Percentiles rank a stretch among this genome's conserved stretches.
Conservation (phyloP, 1,140 invertebrate species). For the Hycleus phaleratus region DNA sequence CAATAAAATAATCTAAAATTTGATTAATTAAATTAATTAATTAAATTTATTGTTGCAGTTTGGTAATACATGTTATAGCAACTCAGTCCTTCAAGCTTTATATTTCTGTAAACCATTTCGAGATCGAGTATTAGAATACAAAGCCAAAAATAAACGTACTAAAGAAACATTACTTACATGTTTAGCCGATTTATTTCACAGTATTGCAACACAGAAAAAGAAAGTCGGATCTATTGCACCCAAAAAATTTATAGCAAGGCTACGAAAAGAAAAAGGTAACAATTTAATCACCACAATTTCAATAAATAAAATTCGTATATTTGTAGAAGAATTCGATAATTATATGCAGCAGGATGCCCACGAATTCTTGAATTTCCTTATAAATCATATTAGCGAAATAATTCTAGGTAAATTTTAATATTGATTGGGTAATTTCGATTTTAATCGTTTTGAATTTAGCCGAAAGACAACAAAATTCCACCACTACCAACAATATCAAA, state of each 20-base stretch:
- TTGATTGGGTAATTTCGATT: not conserved
- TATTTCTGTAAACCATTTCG: conserved; percentile 99
- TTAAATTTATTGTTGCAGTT: conserved; percentile 64
- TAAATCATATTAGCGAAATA: conserved; percentile 94
- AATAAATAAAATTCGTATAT: conserved; percentile 26
- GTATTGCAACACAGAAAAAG: conserved; percentile 98
- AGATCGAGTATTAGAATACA: conserved; percentile 97
- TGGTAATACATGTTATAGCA: conserved; percentile 99
- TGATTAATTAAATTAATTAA: conserved; percentile 12
- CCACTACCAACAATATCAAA: conserved; percentile 38
- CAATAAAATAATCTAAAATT: conserved; percentile 31
- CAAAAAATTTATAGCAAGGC: conserved; percentile 97
- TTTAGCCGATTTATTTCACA: conserved; percentile 96
- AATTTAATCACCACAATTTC: not conserved
- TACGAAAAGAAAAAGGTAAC: conserved; percentile 96
- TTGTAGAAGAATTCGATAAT: conserved; percentile 97
- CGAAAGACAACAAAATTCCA: conserved; percentile 38
- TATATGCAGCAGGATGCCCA: conserved; percentile 99
- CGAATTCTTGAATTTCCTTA: conserved; percentile 98
- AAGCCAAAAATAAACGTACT: conserved; percentile 93
- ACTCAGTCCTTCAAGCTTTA: conserved; percentile 97
- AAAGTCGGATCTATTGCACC: conserved; percentile 99
- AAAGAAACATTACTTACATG: conserved; percentile 98
- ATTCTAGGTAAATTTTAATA: conserved; percentile 66
- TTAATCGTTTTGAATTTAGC: conserved; percentile 26